Evolutionary conservation across 2,888 invertebrate species (phyloP).

Genomic region (Orgyia antiqua): DNA sequence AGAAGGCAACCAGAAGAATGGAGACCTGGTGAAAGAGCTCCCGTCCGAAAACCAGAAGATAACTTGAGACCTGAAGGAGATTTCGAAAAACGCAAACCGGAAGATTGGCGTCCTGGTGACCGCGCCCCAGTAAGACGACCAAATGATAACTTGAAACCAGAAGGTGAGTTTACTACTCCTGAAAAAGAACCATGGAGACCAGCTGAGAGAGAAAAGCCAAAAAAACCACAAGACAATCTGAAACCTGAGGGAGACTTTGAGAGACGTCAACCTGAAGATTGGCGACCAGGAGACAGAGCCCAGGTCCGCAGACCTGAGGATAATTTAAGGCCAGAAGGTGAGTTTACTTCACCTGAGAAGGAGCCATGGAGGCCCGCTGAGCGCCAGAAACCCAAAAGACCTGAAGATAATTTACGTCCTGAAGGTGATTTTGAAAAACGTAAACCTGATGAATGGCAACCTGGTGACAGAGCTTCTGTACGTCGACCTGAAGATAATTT

Average conservation of each 20-base stretch:
- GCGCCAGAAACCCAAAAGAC: constrained; percentile 5
- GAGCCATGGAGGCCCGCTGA: constrained; percentile 58
- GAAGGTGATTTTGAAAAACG: constrained; percentile 59
- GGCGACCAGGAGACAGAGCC: constrained; percentile 50
- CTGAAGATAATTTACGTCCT: constrained; percentile 57
- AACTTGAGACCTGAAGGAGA: constrained; percentile 77
- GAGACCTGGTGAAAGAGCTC: constrained; percentile 68
- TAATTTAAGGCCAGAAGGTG: constrained; percentile 25
- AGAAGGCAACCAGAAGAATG: constrained; percentile 58
- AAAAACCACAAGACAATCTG: constrained; percentile 70
- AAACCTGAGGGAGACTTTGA: constrained; percentile 75
- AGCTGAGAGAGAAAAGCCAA: constrained; percentile 52
- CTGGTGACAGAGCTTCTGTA: constrained; percentile 39
- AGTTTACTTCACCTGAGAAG: constrained; percentile 57
- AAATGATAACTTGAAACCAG: constrained; percentile 51
- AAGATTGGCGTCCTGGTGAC: constrained; percentile 62
- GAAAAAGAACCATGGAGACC: constrained; percentile 72
- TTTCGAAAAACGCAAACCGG: constrained; percentile 48
- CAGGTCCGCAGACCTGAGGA: constrained; percentile 7
- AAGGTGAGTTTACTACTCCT: constrained; percentile 41
- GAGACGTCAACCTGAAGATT: constrained; percentile 46
- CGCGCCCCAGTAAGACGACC: constrained; percentile 68
- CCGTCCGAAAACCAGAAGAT: constrained; percentile 62
- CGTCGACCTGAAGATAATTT: constrained; percentile 67
- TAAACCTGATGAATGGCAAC: constrained; percentile 31